These are phyloP conservation scores for Tuta absoluta DNA, from an alignment of 2,888 invertebrate genomes.

Conservation along the genomic window DNA sequence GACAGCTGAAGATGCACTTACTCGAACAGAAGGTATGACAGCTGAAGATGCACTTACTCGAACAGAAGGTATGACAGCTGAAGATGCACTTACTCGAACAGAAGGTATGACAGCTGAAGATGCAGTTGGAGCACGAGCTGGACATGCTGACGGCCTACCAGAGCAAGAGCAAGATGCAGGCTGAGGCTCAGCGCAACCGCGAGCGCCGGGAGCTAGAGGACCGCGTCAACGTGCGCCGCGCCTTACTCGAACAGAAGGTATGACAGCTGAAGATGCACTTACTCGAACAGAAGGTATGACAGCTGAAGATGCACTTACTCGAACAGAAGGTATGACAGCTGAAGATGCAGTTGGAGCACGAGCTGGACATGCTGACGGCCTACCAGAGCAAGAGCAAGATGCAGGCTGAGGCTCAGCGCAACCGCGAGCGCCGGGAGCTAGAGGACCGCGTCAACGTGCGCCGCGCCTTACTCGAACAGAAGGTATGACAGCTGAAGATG, in stretches of 20 bases:
- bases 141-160: slow-evolving; percentile 99
- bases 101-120: too few relatives aligned
- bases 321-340: too few relatives aligned
- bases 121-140: slow-evolving; percentile 93
- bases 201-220: slow-evolving; percentile 97
- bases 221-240: slow-evolving; percentile 93
- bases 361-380: slow-evolving; percentile 97
- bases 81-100: too few relatives aligned
- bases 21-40: too few relatives aligned
- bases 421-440: slow-evolving; percentile 95
- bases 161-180: slow-evolving; percentile 98
- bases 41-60: too few relatives aligned
- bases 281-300: background rate
- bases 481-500: too few relatives aligned
- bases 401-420: slow-evolving; percentile 97
- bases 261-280: too few relatives aligned
- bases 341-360: too few relatives aligned
- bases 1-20: too few relatives aligned
- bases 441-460: slow-evolving; percentile 96
- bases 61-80: too few relatives aligned
- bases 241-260: slow-evolving; percentile 97
- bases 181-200: slow-evolving; percentile 96
- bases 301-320: too few relatives aligned
- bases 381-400: slow-evolving; percentile 99
- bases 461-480: slow-evolving; percentile 95